Base-by-base conservation (phyloP, 2,888 invertebrate genomes). In the Caenorhabditis wallacei region DNA sequence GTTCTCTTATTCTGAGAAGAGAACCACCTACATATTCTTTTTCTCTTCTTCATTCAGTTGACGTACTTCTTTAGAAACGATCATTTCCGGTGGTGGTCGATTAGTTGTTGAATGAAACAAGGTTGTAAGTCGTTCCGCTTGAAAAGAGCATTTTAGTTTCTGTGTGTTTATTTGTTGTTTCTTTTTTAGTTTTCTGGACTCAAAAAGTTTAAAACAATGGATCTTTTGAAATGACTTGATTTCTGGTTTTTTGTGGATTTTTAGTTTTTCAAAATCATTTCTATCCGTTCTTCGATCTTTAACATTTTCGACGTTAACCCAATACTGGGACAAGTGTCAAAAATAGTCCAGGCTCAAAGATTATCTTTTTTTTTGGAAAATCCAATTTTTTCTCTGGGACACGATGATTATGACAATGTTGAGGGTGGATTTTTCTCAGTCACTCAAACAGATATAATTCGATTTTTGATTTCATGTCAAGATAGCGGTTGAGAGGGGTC, bases 401-500 rank as follows among this genome's bases (percentile, higher is more conserved):
- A 16, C n/a, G 46, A 48, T 48, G 46, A 48, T 61, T 37, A 59
- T 61, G 56, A 30, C n/a, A 30, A 69, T 66, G 56, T 59, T 51
- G 51, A 61, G 26, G 61, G 59, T 53, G 30, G 18, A 20, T 8
- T n/a, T 22, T 20, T 35, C 56, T 22, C 51, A 59, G 20, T 61
- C 64, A 64, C 74, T 74, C 74, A 75, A 40, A 57, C 75, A 66
- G 51, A 68, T 40, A 76, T 76, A 76, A 76, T 76, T 68, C 75
- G 75, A 76, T 76, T 68, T 66, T 76, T 76, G 75, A 76, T 76
- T 76, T 57, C 59, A 53, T 76, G 75, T 76, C 75, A 76, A 76
- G 75, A 76, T 76, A 66, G 66, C 53, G 66, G 66, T 26, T 43
- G 43, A 53, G 53, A n/a, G 37, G 53, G 66, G 64, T 64, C 64